Percentiles rank a stretch among this genome's conserved stretches.
phyloP scores from a whole-genome alignment of 2,888 invertebrate genomes.

The Gandaritis pyraliata region DNA sequence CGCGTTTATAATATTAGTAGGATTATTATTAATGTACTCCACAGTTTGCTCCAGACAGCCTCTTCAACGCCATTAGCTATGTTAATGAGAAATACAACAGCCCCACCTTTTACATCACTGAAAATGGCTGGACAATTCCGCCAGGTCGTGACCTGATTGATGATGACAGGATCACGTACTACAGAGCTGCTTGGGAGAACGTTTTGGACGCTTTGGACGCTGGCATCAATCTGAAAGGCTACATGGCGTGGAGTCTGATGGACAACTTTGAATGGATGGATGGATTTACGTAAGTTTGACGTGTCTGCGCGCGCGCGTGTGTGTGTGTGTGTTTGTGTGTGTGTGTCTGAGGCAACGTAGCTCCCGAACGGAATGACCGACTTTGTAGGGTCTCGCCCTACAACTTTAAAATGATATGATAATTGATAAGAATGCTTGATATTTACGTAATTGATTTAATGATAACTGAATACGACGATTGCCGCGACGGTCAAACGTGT shows the following conservation, averaged over 20 bases:
- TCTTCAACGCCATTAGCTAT: constrained; percentile 80
- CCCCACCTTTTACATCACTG: constrained; percentile 83
- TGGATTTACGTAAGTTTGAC: constrained; percentile 78
- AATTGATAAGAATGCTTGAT: too few relatives aligned
- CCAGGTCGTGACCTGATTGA: constrained; percentile 65
- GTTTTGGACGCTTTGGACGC: constrained; percentile 72
- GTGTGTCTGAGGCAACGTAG: too few relatives aligned
- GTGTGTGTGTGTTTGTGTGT: too few relatives aligned
- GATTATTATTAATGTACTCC: too few relatives aligned
- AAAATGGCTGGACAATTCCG: constrained; percentile 83
- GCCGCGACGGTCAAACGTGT: too few relatives aligned
- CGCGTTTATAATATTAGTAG: too few relatives aligned
- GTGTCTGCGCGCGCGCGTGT: too few relatives aligned
- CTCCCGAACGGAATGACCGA: too few relatives aligned
- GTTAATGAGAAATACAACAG: constrained; percentile 77
- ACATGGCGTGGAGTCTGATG: constrained; percentile 86
- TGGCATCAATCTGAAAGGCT: constrained; percentile 77
- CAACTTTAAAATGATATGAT: too few relatives aligned
- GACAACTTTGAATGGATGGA: constrained; percentile 87
- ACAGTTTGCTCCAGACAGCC: constrained; percentile 83
- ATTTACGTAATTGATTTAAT: too few relatives aligned
- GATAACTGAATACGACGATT: too few relatives aligned
- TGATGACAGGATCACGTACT: constrained; percentile 69
- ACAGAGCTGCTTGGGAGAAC: constrained; percentile 70
- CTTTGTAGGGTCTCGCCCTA: too few relatives aligned